A percentile compares a stretch with the other conserved stretches of the same genome.
Evolutionary conservation across 1,140 invertebrate species (phyloP).

Genomic region (Harlomillsia oculata): DNA sequence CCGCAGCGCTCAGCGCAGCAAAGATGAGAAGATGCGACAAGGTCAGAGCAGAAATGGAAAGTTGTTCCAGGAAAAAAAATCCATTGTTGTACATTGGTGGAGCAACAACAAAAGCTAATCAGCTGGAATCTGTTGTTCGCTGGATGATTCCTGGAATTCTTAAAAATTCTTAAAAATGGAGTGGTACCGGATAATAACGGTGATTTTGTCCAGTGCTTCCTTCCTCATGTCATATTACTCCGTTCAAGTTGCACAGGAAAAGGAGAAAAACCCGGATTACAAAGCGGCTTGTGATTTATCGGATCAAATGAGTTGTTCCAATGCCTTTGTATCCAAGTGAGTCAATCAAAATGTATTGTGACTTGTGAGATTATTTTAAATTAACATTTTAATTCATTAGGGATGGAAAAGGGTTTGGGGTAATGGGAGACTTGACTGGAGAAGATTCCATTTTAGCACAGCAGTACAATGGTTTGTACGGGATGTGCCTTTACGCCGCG

Average conservation of each 20-base stretch:
- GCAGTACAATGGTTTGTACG: slow-evolving; percentile 1
- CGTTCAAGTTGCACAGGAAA: neutral
- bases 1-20: too few relatives aligned
- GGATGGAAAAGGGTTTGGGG: slow-evolving; percentile 6
- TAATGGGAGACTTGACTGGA: neutral
- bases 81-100: too few relatives aligned
- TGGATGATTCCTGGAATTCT: neutral
- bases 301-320: neutral
- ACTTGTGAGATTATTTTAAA: neutral
- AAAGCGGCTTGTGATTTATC: slow-evolving; percentile 1
- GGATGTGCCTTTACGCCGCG: neutral
- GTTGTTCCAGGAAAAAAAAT: too few relatives aligned
- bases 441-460: neutral
- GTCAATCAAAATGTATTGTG: neutral
- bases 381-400: neutral
- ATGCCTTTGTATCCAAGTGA: neutral
- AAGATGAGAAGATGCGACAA: too few relatives aligned
- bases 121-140: neutral
- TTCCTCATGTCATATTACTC: neutral
- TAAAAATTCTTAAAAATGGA: neutral
- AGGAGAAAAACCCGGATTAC: neutral
- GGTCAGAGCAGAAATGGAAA: too few relatives aligned
- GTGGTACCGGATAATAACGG: neutral
- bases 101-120: too few relatives aligned
- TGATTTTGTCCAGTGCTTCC: neutral